A percentile compares a stretch with the other conserved stretches of the same genome.
phyloP scores from a whole-genome alignment of 2,888 invertebrate species.

The Phrixothrix hirtus region DNA sequence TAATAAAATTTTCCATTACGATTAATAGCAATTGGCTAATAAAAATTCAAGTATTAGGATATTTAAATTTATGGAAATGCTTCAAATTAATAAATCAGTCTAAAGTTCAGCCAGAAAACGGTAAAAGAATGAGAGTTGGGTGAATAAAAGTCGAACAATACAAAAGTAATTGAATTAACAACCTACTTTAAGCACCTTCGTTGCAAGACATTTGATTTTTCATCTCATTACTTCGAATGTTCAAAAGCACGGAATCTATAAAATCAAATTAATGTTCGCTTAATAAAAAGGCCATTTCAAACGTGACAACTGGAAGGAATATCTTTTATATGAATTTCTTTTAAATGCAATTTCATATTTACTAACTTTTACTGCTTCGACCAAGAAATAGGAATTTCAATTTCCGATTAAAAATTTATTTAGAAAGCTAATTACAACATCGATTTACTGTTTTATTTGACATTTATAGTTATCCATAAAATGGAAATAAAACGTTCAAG shows the following conservation, averaged over 20 bases:
- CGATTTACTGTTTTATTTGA: no score
- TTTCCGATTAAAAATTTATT: no score
- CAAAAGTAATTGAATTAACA: conserved; percentile 23
- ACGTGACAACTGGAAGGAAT: conserved; percentile 2
- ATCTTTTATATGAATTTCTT: conserved; percentile 15
- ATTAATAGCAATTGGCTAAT: conserved; percentile 19
- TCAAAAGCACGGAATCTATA: conserved; percentile 22
- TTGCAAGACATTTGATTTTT: conserved; percentile 21
- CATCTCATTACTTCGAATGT: conserved; percentile 17
- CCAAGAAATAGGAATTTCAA: no score
- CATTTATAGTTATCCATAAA: no score
- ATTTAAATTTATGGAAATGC: conserved; percentile 28
- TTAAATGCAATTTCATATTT: conserved; percentile 5
- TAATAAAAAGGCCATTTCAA: conserved; percentile 13
- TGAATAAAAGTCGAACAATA: conserved; percentile 19
- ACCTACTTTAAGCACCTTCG: conserved; percentile 22
- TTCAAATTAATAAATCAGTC: conserved; percentile 22
- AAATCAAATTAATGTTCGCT: conserved; percentile 20
- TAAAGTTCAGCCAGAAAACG: conserved; percentile 15
- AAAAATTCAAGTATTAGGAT: conserved; percentile 14
- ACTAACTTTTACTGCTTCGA: conserved; percentile 4
- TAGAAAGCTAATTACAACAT: no score
- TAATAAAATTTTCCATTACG: conserved; percentile 13
- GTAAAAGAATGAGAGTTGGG: conserved; percentile 19
- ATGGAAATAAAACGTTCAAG: no score